phyloP scores from a whole-genome alignment of 2,113 vertebrate genomes.

The Phocoena phocoena region DNA sequence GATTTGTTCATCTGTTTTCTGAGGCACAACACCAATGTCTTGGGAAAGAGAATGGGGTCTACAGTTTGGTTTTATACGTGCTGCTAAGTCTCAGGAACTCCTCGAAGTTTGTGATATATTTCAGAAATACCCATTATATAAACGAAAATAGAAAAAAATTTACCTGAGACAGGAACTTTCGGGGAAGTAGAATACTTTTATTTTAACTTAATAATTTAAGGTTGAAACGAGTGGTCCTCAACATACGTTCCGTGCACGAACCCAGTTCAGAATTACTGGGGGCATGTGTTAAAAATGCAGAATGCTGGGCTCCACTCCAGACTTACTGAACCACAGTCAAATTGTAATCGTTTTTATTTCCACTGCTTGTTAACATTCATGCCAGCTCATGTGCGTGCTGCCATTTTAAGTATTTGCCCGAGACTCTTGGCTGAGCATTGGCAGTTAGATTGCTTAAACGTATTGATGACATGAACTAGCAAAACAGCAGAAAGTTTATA shows the following conservation, averaged over 20 bases:
- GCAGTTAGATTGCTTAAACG: neutral
- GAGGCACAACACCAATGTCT: neutral
- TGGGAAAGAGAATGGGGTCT: neutral
- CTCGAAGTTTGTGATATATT: neutral
- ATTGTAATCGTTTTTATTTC: conserved; percentile 38
- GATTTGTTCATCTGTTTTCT: neutral
- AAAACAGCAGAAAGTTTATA: neutral
- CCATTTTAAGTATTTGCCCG: neutral
- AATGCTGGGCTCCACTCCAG: neutral
- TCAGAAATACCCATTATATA: neutral
- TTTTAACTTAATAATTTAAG: conserved; percentile 9
- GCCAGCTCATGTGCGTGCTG: neutral
- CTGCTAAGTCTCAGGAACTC: neutral
- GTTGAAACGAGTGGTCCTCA: neutral
- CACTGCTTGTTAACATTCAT: neutral
- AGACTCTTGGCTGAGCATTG: neutral
- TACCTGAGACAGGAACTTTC: neutral
- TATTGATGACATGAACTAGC: neutral
- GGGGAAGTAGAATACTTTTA: neutral
- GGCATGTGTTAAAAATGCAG: neutral
- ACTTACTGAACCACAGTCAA: conserved; percentile 6
- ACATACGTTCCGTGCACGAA: neutral
- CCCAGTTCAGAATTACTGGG: neutral
- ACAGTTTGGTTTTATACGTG: neutral
- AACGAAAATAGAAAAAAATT: neutral